Evolutionary conservation across 2,797 vertebrate species (phyloP), one percentile per base, ranked within the genome.

Genomic region (Dendrocincla fuliginosa): DNA sequence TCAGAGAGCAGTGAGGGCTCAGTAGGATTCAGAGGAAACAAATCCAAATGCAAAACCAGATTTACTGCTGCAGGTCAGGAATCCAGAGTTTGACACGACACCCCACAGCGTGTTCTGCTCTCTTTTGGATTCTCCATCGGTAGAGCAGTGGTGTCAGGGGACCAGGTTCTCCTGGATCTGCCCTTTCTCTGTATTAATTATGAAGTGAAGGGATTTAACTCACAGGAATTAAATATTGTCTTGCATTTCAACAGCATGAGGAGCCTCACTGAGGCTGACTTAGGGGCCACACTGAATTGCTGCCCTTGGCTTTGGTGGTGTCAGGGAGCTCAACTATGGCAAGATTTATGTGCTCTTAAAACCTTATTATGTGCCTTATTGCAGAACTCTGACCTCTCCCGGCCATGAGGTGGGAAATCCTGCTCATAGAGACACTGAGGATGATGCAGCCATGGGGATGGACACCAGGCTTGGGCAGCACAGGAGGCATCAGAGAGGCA

Each of bases 61-160:
- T 95, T 95, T 93, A 53, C 47, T 83, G 60, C 73, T 89, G 92
- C 79, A 94, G 92, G 93, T 88, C 84, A 79, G 92, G 77, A 96
- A 95, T 61, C 82, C 67, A 84, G 95, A 94, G 90, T 82, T 96
- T 94, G 83, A 86, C 56, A 76, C 82, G 71, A 39, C 60, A 63
- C 49, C 35, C 3, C 2, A 44, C 65, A 85, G 88, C 57, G 27
- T 1, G 22, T 46, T 90, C 89, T 47, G 60, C 82, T 87, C 61
- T 55, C 87, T 42, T 69, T 57, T 1, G 9, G 67, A 19, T 69
- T 75, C 64, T 53, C 44, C 78, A 33, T 20, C 75, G 24, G 50
- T 0, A 42, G 41, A 53, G 53, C 23, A 49, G 53, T 5, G 35
- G 60, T 46, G 70, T 49, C 61, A 84, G 57, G 25, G 70, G 61